phyloP scores from a whole-genome alignment of 1,140 invertebrate genomes.

The Argopecten irradians region DNA sequence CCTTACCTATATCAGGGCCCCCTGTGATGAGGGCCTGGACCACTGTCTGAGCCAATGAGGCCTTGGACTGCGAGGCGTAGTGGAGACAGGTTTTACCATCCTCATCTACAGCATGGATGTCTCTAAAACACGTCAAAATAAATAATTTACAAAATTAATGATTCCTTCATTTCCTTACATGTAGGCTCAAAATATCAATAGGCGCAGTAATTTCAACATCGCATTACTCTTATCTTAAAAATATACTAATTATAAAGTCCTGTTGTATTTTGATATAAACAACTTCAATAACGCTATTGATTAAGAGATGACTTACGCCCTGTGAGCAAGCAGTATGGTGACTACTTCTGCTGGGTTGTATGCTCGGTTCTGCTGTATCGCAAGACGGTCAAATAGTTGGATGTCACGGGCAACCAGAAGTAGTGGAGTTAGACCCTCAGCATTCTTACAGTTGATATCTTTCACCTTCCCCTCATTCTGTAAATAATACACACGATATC shows the following conservation, averaged over 20 bases:
- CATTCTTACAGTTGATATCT: slow-evolving; percentile 73
- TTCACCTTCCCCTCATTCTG: slow-evolving; percentile 64
- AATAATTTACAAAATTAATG: too few relatives aligned
- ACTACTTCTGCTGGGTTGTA: slow-evolving; percentile 73
- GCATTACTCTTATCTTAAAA: neutral
- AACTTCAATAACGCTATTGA: neutral
- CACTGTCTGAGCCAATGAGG: slow-evolving; percentile 59
- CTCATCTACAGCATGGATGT: slow-evolving; percentile 68
- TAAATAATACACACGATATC: slow-evolving; percentile 33
- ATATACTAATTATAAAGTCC: neutral
- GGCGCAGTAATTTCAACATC: neutral
- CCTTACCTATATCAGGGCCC: slow-evolving; percentile 65
- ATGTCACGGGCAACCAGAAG: slow-evolving; percentile 71
- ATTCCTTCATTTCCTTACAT: too few relatives aligned
- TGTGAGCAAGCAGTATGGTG: slow-evolving; percentile 61
- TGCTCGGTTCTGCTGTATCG: slow-evolving; percentile 62
- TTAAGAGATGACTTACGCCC: slow-evolving; percentile 68
- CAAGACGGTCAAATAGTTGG: slow-evolving; percentile 70
- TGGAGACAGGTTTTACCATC: slow-evolving; percentile 73
- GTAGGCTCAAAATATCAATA: neutral
- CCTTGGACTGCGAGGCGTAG: slow-evolving; percentile 67
- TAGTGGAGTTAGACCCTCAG: slow-evolving; percentile 72
- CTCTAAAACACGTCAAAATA: slow-evolving; percentile 54
- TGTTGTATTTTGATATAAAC: neutral
- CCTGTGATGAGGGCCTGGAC: slow-evolving; percentile 61